Evolutionary conservation across 2,113 vertebrate species (phyloP).

Genomic region (Ovis canadensis): DNA sequence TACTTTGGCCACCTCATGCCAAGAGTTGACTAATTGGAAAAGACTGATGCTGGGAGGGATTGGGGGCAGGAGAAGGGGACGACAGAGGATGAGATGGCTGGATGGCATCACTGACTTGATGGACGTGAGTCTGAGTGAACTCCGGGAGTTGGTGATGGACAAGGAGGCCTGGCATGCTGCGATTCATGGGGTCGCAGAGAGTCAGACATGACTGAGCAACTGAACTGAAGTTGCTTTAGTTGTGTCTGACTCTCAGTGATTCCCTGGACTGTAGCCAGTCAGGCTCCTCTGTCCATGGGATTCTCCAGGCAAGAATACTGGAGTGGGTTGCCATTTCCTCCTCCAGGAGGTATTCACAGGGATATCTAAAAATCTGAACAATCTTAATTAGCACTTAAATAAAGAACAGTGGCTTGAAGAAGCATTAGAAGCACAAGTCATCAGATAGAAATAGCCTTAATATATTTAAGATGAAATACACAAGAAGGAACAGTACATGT

Average conservation of each 20-base stretch:
- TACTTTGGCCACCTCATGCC: too few relatives aligned
- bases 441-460: neutral
- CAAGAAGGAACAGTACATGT: neutral
- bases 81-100: too few relatives aligned
- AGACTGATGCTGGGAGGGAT: too few relatives aligned
- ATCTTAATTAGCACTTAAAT: neutral
- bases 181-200: too few relatives aligned
- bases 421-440: neutral
- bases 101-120: too few relatives aligned
- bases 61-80: too few relatives aligned
- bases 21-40: too few relatives aligned
- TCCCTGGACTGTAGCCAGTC: neutral
- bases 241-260: neutral
- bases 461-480: neutral
- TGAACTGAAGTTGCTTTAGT: neutral
- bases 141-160: too few relatives aligned
- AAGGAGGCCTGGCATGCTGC: too few relatives aligned
- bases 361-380: neutral
- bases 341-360: neutral
- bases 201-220: too few relatives aligned
- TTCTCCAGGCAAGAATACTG: neutral
- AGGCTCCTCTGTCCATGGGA: neutral
- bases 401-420: neutral
- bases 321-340: neutral
- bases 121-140: too few relatives aligned